These are phyloP conservation scores for Micronycteris hirsuta DNA, from an alignment of 2,113 vertebrate species.

Conservation along the genomic window DNA sequence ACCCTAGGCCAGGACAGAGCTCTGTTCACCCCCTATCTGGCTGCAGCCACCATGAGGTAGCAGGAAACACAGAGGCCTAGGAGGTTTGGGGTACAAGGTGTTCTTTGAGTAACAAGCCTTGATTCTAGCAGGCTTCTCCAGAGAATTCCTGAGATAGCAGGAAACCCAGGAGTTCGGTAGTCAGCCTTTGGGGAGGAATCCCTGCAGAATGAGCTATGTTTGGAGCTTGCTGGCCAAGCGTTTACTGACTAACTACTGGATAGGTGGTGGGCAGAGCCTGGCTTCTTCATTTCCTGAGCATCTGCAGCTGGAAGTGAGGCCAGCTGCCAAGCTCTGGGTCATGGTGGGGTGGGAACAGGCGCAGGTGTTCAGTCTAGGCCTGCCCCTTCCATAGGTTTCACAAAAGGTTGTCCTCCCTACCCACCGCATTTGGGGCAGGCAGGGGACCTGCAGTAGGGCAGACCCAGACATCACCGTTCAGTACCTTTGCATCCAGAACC, in stretches of 20 bases:
- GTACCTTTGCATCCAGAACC: not conserved
- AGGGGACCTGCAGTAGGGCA: not conserved
- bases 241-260: not conserved
- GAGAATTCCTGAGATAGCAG: not conserved
- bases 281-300: not conserved
- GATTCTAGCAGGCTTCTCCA: not conserved
- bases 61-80: slow-evolving; percentile 33
- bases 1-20: not conserved
- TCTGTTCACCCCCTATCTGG: not conserved
- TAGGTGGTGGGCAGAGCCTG: not conserved
- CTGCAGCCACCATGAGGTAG: not conserved
- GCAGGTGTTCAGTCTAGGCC: not conserved
- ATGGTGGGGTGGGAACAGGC: not conserved
- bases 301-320: not conserved
- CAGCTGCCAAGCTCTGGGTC: not conserved
- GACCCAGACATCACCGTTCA: not conserved
- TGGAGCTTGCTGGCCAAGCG: not conserved
- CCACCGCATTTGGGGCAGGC: not conserved
- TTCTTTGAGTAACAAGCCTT: slow-evolving; percentile 29
- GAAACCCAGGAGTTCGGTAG: not conserved
- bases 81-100: not conserved
- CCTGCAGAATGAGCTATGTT: not conserved
- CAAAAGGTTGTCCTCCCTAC: not conserved
- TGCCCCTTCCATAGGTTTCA: not conserved
- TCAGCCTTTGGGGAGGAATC: not conserved